Percentiles rank a stretch among this genome's conserved stretches.
Conservation (phyloP, 2,888 invertebrate species). For the Cerceris ruficornis region DNA sequence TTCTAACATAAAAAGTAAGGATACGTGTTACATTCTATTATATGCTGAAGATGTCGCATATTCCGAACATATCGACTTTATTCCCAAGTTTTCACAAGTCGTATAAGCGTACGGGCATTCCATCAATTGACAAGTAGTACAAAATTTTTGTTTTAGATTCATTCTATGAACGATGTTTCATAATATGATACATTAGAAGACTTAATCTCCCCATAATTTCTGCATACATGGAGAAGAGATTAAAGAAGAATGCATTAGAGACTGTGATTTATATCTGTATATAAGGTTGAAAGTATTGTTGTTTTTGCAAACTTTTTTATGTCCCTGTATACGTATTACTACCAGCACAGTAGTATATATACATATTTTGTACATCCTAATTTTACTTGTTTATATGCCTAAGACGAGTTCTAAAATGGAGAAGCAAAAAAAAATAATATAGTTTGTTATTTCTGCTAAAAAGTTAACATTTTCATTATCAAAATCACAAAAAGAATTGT, state of each 20-base stretch:
- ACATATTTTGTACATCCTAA: slow-evolving; percentile 46
- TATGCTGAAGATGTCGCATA: slow-evolving; percentile 30
- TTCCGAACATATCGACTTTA: slow-evolving; percentile 40
- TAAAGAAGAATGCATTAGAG: slow-evolving; percentile 48
- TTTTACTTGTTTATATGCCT: slow-evolving; percentile 32
- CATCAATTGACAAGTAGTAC: slow-evolving; percentile 9
- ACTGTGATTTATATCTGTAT: slow-evolving; percentile 69
- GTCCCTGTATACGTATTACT: slow-evolving; percentile 30
- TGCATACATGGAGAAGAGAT: slow-evolving; percentile 14
- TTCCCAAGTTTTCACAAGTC: slow-evolving; percentile 30
- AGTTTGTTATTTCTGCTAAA: slow-evolving; percentile 23
- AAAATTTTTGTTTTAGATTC: slow-evolving; percentile 15
- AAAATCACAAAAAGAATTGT: too few species aligned
- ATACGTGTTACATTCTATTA: slow-evolving; percentile 21
- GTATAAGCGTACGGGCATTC: slow-evolving; percentile 18
- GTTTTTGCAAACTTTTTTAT: slow-evolving; percentile 55
- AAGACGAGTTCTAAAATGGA: slow-evolving; percentile 17
- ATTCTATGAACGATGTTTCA: slow-evolving; percentile 11
- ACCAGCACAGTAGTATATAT: slow-evolving; percentile 33
- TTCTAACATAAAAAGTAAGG: slow-evolving; percentile 8
- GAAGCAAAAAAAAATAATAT: slow-evolving; percentile 4
- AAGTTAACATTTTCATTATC: too few species aligned
- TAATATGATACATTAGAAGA: slow-evolving; percentile 22
- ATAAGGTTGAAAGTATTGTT: slow-evolving; percentile 65
- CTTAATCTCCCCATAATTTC: slow-evolving; percentile 4